Conservation (phyloP, 1,140 invertebrate species). For the Cydia strobilella region DNA sequence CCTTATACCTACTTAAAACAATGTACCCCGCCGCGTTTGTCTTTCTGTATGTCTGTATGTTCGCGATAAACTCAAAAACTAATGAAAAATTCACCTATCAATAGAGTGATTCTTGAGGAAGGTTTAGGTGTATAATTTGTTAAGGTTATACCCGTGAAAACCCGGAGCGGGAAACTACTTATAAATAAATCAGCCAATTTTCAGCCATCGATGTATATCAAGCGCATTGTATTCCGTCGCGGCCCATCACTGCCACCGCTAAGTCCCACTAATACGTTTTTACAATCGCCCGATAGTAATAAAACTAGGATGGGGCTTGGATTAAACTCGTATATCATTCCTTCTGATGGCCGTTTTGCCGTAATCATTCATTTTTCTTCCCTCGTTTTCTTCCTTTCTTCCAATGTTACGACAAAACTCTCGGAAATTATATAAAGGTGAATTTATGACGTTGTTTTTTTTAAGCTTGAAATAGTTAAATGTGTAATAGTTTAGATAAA, state of each 20-base stretch:
- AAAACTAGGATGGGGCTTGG: conserved; percentile 75
- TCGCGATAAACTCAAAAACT: no score
- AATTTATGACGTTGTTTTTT: conserved; percentile 15
- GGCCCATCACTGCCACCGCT: conserved; percentile 22
- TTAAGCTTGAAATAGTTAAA: background rate
- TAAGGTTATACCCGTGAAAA: no score
- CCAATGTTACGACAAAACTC: conserved; percentile 60
- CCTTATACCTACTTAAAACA: no score
- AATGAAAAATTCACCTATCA: no score
- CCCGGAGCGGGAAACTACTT: background rate
- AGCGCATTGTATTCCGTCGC: background rate
- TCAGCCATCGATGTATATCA: background rate
- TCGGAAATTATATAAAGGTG: conserved; percentile 14
- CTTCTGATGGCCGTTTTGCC: conserved; percentile 78
- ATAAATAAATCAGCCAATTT: background rate
- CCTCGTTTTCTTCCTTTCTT: conserved; percentile 71
- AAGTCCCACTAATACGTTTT: conserved; percentile 74
- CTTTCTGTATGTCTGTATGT: no score
- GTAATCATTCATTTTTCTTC: conserved; percentile 80
- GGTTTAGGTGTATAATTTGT: no score
- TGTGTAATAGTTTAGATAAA: background rate
- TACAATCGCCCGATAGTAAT: conserved; percentile 76
- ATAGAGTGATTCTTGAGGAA: no score
- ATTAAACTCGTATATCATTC: conserved; percentile 79
- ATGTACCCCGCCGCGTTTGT: no score